phyloP scores from a whole-genome alignment of 2,888 invertebrate genomes.

The Anarsia innoxiella region DNA sequence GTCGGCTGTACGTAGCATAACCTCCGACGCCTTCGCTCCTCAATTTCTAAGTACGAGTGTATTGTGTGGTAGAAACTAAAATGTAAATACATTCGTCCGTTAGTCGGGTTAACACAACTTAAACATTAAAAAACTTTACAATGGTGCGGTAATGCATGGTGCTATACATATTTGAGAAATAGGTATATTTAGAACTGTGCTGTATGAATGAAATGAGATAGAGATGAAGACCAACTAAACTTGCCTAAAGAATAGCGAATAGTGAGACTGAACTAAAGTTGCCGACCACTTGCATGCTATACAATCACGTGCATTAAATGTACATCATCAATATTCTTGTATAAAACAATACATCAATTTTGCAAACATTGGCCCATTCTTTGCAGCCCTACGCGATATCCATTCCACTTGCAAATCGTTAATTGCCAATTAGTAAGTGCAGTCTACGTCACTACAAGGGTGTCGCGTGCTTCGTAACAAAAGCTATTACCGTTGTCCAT shows the following conservation, averaged over 20 bases:
- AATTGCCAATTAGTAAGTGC: conserved; percentile 69
- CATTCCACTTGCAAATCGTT: conserved; percentile 49
- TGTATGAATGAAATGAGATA: too few relatives aligned
- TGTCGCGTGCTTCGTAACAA: conserved; percentile 65
- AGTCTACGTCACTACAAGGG: conserved; percentile 56
- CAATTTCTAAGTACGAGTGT: conserved; percentile 70
- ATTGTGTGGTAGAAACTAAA: conserved; percentile 69
- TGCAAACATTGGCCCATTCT: conserved; percentile 32
- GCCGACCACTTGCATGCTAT: too few relatives aligned
- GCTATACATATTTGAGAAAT: too few relatives aligned
- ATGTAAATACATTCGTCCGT: conserved; percentile 40
- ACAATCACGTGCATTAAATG: conserved; percentile 15
- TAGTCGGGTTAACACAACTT: too few relatives aligned
- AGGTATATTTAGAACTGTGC: too few relatives aligned
- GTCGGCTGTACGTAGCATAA: conserved; percentile 58
- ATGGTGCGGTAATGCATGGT: too few relatives aligned
- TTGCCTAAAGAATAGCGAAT: too few relatives aligned
- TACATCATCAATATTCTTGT: conserved; percentile 12
- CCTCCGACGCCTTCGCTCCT: conserved; percentile 54
- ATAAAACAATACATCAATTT: conserved; percentile 15
- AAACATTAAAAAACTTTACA: too few relatives aligned
- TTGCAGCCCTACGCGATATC: conserved; percentile 32
- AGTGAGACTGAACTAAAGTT: too few relatives aligned
- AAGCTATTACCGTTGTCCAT: conserved; percentile 88
- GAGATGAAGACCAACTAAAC: too few relatives aligned